Conservation (phyloP, 2,797 vertebrate genomes). For the Trachurus trachurus region DNA sequence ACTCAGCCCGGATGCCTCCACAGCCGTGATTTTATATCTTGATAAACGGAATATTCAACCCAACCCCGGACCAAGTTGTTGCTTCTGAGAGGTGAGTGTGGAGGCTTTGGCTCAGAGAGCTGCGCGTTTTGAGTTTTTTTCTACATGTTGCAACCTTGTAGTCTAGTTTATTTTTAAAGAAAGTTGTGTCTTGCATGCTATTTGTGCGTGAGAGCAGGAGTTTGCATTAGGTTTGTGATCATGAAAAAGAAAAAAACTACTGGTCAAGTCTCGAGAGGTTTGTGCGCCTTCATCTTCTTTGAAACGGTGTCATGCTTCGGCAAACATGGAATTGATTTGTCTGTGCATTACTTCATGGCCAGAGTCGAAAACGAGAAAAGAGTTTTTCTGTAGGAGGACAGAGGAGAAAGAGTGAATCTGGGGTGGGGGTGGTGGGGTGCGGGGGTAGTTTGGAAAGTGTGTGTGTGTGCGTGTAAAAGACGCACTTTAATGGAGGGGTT, state of each 20-base stretch:
- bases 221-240: background rate
- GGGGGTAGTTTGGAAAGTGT: constrained; percentile 37
- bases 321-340: constrained; percentile 18
- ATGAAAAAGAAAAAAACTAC: background rate
- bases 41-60: constrained; percentile 71
- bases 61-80: constrained; percentile 37
- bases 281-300: background rate
- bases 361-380: background rate
- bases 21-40: constrained; percentile 61
- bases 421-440: background rate
- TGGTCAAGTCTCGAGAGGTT: background rate
- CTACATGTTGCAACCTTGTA: background rate
- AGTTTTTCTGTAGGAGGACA: constrained; percentile 15
- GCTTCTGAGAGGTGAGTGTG: constrained; percentile 66
- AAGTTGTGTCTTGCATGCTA: background rate
- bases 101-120: background rate
- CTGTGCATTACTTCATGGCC: constrained; percentile 11
- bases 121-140: background rate
- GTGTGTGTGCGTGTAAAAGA: constrained; percentile 74
- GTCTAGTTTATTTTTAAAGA: too few species aligned
- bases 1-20: constrained; percentile 66
- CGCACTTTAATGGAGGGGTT: constrained; percentile 66
- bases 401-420: constrained; percentile 43
- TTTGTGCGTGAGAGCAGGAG: background rate
- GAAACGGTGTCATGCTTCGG: constrained; percentile 1